phyloP scores from a whole-genome alignment of 2,888 invertebrate genomes.

The Chymomyza fuscimana region DNA sequence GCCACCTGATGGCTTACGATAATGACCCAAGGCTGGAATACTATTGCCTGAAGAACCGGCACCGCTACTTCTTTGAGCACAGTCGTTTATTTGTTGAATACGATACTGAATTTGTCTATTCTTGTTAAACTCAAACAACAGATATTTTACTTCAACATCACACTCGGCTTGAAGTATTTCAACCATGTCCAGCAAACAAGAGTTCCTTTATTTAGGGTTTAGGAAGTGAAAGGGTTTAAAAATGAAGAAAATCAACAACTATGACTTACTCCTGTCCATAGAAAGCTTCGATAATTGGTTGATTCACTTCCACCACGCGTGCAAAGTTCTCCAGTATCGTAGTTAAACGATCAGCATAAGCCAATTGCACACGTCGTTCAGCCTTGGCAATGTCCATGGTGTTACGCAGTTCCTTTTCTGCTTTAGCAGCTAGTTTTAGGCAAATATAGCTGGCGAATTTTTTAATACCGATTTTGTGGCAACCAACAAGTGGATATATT shows the following conservation, averaged over 20 bases:
- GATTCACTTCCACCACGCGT: slow-evolving; percentile 90
- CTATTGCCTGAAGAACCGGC: slow-evolving; percentile 32
- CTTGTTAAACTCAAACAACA: slow-evolving; percentile 87
- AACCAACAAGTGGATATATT: slow-evolving; percentile 95
- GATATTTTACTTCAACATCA: slow-evolving; percentile 83
- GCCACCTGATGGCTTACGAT: slow-evolving; percentile 77
- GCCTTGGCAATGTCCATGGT: slow-evolving; percentile 84
- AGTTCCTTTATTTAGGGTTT: neutral
- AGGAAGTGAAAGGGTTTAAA: neutral
- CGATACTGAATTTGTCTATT: slow-evolving; percentile 84
- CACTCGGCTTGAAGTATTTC: slow-evolving; percentile 89
- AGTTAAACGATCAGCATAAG: slow-evolving; percentile 92
- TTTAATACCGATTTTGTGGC: slow-evolving; percentile 93
- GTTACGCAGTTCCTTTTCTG: slow-evolving; percentile 86
- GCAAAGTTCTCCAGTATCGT: slow-evolving; percentile 92
- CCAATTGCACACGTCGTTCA: slow-evolving; percentile 87
- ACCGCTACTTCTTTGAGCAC: slow-evolving; percentile 79
- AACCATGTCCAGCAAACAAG: slow-evolving; percentile 86
- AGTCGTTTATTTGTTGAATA: slow-evolving; percentile 83
- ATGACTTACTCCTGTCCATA: slow-evolving; percentile 83
- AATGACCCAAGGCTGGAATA: slow-evolving; percentile 74
- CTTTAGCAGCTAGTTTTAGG: slow-evolving; percentile 85
- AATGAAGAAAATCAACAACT: neutral
- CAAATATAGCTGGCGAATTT: slow-evolving; percentile 93
- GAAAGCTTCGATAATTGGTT: slow-evolving; percentile 92